Percentiles rank a stretch among this genome's conserved stretches.
These are phyloP conservation scores for Hypanus sabinus DNA, from an alignment of 2,113 vertebrate species.

Conservation along the genomic window DNA sequence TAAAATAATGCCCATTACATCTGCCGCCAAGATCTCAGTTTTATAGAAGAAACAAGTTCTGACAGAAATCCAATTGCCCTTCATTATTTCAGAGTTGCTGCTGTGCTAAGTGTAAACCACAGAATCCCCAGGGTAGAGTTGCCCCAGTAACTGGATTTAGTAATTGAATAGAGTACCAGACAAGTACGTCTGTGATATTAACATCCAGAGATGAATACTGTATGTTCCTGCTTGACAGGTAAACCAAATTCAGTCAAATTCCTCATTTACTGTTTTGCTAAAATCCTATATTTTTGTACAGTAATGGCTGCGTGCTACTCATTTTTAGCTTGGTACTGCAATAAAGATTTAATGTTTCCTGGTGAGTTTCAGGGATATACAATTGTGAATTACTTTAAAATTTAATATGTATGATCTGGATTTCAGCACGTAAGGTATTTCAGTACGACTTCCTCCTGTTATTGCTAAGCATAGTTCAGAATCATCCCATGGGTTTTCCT, in stretches of 20 bases:
- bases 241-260: neutral
- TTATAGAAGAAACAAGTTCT: constrained; percentile 13
- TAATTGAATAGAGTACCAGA: constrained; percentile 3
- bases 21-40: neutral
- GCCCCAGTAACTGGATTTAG: constrained; percentile 9
- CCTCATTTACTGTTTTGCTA: neutral
- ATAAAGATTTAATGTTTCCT: neutral
- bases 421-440: neutral
- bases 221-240: neutral
- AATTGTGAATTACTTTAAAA: neutral
- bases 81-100: constrained; percentile 14
- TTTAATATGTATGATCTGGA: neutral
- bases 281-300: neutral
- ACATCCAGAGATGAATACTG: neutral
- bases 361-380: neutral
- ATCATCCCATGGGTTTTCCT: constrained; percentile 22
- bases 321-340: neutral
- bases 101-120: neutral
- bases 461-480: neutral
- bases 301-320: neutral
- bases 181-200: neutral
- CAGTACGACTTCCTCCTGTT: neutral
- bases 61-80: neutral
- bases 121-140: neutral
- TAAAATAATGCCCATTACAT: neutral